Conservation (phyloP, 2,797 vertebrate genomes). For the Petrocephalus schoutedeni region DNA sequence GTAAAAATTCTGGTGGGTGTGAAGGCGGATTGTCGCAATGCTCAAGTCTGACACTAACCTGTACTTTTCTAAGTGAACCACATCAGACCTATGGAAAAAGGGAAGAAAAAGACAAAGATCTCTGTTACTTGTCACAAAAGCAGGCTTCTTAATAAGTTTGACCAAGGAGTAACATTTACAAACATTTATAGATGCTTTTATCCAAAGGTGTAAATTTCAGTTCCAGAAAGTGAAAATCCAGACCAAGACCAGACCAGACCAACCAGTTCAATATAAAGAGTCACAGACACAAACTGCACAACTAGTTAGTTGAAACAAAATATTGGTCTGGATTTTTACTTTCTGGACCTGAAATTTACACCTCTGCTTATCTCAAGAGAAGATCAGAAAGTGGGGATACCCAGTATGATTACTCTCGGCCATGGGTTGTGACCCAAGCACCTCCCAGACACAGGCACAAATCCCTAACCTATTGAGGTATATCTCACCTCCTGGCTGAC, state of each 20-base stretch:
- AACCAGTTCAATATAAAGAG: too few relatives aligned
- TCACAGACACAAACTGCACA: too few relatives aligned
- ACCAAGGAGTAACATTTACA: neutral
- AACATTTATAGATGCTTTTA: neutral
- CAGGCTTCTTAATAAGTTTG: neutral
- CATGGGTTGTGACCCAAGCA: neutral
- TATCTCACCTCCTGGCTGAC: neutral
- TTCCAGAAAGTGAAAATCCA: neutral
- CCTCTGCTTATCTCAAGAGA: too few relatives aligned
- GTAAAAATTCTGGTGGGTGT: neutral
- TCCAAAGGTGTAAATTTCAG: neutral
- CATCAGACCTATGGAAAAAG: constrained; percentile 42
- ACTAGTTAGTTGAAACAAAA: too few relatives aligned
- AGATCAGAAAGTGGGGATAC: too few relatives aligned
- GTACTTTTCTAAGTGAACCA: constrained; percentile 41
- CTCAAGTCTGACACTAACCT: constrained; percentile 46
- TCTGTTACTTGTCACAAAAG: neutral
- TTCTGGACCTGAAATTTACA: too few relatives aligned
- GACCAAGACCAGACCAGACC: too few relatives aligned
- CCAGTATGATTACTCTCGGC: neutral
- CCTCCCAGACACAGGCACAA: neutral
- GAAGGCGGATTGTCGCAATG: neutral
- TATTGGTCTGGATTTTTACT: too few relatives aligned
- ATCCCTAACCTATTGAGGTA: neutral
- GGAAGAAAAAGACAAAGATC: neutral